These are phyloP conservation scores for Rhorus exstirpatorius DNA, from an alignment of 2,888 invertebrate genomes.

Conservation along the genomic window DNA sequence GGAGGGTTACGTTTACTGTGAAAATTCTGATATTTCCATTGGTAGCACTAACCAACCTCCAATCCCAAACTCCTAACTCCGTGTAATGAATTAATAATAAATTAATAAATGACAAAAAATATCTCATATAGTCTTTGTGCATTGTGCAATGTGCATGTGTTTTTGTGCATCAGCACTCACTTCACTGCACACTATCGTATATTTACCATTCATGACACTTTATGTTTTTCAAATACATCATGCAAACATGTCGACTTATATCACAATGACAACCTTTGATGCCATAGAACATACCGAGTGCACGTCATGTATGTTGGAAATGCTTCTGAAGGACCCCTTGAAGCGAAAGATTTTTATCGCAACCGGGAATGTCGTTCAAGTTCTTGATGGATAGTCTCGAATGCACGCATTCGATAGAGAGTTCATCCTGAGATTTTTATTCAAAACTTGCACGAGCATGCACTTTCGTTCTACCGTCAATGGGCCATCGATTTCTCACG, in stretches of 20 bases:
- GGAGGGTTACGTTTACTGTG: no score
- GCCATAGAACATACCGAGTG: background rate
- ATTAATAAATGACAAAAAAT: no score
- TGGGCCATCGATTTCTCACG: no score
- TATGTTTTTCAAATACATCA: background rate
- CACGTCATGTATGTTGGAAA: background rate
- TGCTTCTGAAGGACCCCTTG: background rate
- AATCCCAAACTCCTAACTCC: no score
- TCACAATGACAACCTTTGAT: background rate
- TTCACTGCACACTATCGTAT: no score
- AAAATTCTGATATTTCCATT: no score
- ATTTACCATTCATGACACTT: background rate
- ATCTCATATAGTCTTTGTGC: no score
- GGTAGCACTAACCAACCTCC: no score
- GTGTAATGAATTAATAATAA: no score
- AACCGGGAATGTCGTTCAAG: background rate
- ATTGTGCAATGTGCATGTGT: no score
- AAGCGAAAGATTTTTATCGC: constrained; percentile 16
- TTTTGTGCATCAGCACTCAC: no score
- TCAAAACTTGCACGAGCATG: background rate
- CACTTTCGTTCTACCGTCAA: background rate
- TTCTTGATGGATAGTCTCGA: background rate
- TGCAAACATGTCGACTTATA: background rate
- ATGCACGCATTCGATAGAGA: background rate
- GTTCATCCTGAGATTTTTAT: background rate